phyloP scores from a whole-genome alignment of 1,140 invertebrate genomes.

The Zophobas morio region DNA sequence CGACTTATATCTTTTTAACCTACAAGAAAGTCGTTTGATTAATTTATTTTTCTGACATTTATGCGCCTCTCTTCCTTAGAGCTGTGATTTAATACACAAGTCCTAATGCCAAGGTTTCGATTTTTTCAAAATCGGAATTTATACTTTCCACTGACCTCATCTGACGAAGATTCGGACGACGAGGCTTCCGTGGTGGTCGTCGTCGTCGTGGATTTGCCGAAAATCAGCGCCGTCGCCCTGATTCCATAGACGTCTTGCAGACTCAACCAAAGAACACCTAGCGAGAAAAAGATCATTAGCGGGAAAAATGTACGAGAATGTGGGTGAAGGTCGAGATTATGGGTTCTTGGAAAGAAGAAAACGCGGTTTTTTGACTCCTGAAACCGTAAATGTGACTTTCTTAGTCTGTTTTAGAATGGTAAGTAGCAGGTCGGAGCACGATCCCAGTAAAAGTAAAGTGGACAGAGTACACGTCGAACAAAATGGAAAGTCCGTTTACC shows the following conservation, averaged over 20 bases:
- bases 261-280: conserved; percentile 64
- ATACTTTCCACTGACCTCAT: conserved; percentile 49
- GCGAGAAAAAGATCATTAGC: conserved; percentile 45
- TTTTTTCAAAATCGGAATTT: conserved; percentile 23
- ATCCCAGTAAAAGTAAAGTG: conserved; percentile 45
- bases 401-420: conserved; percentile 29
- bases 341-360: too few relatives aligned
- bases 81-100: not conserved
- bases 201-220: conserved; percentile 62
- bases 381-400: too few relatives aligned
- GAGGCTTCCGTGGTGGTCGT: conserved; percentile 59
- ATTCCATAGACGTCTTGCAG: conserved; percentile 63
- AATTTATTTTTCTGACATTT: conserved; percentile 25
- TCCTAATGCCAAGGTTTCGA: conserved; percentile 23
- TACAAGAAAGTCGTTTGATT: conserved; percentile 28
- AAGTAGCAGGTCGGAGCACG: conserved; percentile 27
- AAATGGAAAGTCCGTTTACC: conserved; percentile 30
- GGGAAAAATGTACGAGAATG: conserved; percentile 38
- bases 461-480: conserved; percentile 36
- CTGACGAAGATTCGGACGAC: conserved; percentile 35
- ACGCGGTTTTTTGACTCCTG: too few relatives aligned
- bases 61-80: not conserved
- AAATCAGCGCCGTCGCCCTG: conserved; percentile 63
- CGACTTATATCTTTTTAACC: not conserved
- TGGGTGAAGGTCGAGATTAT: conserved; percentile 28